These are phyloP conservation scores for Microplitis manilae DNA, from an alignment of 2,888 invertebrate species.

Conservation along the genomic window DNA sequence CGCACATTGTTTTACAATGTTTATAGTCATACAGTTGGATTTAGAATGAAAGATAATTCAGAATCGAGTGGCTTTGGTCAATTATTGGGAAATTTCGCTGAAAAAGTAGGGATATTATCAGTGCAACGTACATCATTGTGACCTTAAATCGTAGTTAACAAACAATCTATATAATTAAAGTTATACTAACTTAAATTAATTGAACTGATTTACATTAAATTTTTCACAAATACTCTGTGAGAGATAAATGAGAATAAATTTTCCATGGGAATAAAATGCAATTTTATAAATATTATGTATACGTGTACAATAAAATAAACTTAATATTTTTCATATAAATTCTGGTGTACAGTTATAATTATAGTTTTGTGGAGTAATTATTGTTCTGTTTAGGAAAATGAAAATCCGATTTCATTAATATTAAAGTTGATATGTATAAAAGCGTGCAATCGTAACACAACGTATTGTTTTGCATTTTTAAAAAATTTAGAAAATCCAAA, in stretches of 20 bases:
- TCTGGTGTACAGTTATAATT: not conserved
- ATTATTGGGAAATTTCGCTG: slow-evolving; percentile 75
- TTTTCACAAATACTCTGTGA: not conserved
- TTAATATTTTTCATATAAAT: slow-evolving; percentile 66
- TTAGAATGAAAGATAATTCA: slow-evolving; percentile 73
- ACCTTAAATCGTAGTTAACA: slow-evolving; percentile 51
- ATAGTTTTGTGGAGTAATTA: too few species aligned
- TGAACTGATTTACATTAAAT: not conserved
- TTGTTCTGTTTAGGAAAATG: too few species aligned
- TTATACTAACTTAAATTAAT: not conserved
- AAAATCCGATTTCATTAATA: too few species aligned
- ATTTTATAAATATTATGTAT: slow-evolving; percentile 53
- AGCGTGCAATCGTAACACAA: too few species aligned
- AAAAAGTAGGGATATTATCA: slow-evolving; percentile 74
- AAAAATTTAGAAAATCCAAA: too few species aligned
- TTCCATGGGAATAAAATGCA: slow-evolving; percentile 45
- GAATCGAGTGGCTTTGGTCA: slow-evolving; percentile 73
- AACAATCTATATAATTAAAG: not conserved
- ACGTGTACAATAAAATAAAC: slow-evolving; percentile 62
- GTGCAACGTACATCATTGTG: slow-evolving; percentile 69
- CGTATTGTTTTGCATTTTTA: too few species aligned
- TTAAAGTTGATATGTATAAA: too few species aligned
- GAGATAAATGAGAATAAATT: slow-evolving; percentile 15
- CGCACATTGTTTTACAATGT: slow-evolving; percentile 75
- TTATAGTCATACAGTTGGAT: slow-evolving; percentile 74